Conservation (phyloP, 2,113 vertebrate species). For the Myocastor coypus region DNA sequence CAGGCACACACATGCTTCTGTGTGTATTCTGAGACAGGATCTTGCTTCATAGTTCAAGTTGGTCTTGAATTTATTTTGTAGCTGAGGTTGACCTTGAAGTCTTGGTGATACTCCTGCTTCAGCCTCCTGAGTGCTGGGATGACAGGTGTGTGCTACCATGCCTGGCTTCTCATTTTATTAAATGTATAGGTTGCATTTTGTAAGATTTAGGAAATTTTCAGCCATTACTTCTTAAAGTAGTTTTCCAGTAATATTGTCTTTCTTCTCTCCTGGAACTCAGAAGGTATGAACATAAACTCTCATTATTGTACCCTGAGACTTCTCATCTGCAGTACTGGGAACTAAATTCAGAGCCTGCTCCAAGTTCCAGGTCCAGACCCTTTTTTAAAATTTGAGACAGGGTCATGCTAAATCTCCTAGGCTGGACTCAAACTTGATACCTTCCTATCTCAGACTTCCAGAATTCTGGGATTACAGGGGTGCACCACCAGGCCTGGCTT, state of each 20-base stretch:
- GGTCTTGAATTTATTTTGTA: not conserved
- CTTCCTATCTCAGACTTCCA: not conserved
- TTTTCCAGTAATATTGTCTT: not conserved
- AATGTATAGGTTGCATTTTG: not conserved
- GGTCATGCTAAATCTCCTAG: not conserved
- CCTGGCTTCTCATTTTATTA: not conserved
- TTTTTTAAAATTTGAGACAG: not conserved
- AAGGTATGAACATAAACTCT: not conserved
- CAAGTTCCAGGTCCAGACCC: not conserved
- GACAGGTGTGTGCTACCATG: not conserved
- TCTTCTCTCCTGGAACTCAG: not conserved
- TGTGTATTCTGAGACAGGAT: not conserved
- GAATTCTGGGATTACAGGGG: not conserved
- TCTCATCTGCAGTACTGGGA: not conserved
- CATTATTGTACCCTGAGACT: not conserved
- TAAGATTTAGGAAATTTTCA: not conserved
- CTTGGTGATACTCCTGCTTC: not conserved
- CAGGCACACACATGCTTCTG: no score
- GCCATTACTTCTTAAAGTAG: not conserved
- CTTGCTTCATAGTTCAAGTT: not conserved
- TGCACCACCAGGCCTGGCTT: not conserved
- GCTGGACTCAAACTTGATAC: not conserved
- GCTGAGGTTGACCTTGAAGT: not conserved
- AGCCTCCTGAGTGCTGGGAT: not conserved
- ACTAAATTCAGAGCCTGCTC: not conserved